Base-by-base conservation (phyloP, 1,140 invertebrate species). In the Brachystomella parvula region DNA sequence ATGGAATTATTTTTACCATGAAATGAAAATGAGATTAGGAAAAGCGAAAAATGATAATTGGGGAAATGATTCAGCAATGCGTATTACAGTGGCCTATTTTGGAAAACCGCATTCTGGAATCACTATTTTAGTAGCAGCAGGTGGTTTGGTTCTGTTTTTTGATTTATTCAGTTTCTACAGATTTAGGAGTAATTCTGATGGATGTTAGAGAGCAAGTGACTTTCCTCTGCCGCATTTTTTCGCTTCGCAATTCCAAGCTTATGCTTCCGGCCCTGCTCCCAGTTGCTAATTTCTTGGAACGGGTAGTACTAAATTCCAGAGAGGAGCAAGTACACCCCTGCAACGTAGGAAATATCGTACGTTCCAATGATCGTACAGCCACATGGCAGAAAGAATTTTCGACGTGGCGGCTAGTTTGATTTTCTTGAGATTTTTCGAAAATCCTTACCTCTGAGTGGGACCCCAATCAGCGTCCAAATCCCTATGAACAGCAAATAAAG, bases 311-410 rank as follows among this genome's bases (percentile, higher is more conserved):
- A 84, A 26, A 86, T 71, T 2, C 93, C 94, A 63, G 91, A 94
- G 21, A 95, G 67, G 39, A 85, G 84, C 64, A 94, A 90, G 78
- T 92, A 92, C 47, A 89, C 80, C 2, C 92, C 92, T 26, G 89
- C 88, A 63, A 90, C 77, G 78, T 90, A 92, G 79, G 92, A 88
- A n/a, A 88, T 76, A 74, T 90, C 83, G 78, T 92, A 93, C 6
- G 82, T 84, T 32, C 83, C 84, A 0, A 88, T 89, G 3, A 76
- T 92, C 89, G 76, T 85, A 89, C 3, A 92, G 78, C 84, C 85
- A 89, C 30, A 89, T 89, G 90, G 77, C 68, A 86, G 83, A 74
- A 69, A 72, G 72, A 73, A 17, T 47, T n/a, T 2, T 19, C 33
- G 32, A 47, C n/a, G 21, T n/a, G 30, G 26, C 2, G n/a, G 24